phyloP scores from a whole-genome alignment of 2,797 vertebrate species.

The Leontocebus nigricollis region DNA sequence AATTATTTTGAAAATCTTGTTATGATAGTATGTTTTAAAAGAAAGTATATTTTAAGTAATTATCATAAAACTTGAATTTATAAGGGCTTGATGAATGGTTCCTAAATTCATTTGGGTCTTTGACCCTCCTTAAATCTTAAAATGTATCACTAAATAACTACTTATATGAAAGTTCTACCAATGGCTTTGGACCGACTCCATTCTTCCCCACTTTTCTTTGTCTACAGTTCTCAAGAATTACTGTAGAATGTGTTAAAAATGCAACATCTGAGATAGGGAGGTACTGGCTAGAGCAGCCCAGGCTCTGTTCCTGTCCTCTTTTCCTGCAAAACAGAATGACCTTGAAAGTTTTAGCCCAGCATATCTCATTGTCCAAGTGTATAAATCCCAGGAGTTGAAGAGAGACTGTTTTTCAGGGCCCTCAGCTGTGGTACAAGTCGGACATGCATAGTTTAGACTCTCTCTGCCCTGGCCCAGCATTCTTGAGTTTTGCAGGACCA shows the following conservation, averaged over 20 bases:
- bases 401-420: background rate
- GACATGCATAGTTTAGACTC: background rate
- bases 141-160: background rate
- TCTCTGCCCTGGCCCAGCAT: background rate
- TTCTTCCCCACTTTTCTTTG: background rate
- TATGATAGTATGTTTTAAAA: background rate
- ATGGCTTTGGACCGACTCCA: background rate
- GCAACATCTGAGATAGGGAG: background rate
- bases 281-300: accelerated
- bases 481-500: background rate
- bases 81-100: background rate
- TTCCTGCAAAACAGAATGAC: too few relatives aligned
- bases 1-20: background rate
- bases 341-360: background rate
- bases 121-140: background rate
- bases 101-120: background rate
- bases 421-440: background rate
- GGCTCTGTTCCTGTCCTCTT: background rate
- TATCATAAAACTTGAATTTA: background rate
- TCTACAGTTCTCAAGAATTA: background rate
- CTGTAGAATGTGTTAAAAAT: background rate
- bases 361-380: background rate
- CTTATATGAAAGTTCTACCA: accelerated
- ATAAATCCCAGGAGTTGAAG: background rate
- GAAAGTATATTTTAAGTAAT: background rate